Percentiles rank a stretch among this genome's conserved stretches.
These are phyloP conservation scores for Anabacerthia variegaticeps DNA, from an alignment of 2,797 vertebrate species.

Conservation along the genomic window DNA sequence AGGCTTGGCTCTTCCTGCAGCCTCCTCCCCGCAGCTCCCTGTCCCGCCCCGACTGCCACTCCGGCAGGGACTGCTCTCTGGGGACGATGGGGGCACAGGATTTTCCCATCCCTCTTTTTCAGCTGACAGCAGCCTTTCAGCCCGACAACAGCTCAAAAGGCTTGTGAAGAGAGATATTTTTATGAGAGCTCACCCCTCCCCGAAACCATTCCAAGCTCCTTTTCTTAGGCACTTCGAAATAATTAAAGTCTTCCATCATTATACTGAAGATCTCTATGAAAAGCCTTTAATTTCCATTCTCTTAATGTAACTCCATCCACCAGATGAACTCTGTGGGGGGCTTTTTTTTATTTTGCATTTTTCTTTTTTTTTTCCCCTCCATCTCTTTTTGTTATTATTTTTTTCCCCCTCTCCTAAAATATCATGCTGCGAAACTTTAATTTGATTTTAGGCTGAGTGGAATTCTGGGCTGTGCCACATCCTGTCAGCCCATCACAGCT, in stretches of 20 bases:
- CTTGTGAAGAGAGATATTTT: constrained; percentile 57
- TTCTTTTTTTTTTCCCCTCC: background rate
- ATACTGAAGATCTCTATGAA: constrained; percentile 71
- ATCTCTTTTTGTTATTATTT: background rate
- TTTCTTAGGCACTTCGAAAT: constrained; percentile 69
- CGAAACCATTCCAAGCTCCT: constrained; percentile 61
- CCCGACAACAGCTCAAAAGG: constrained; percentile 8
- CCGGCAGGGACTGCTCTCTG: constrained; percentile 4
- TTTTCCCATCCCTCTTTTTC: background rate
- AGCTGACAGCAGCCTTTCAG: constrained; percentile 58
- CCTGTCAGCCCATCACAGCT: constrained; percentile 3
- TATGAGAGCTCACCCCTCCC: constrained; percentile 14
- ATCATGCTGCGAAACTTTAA: constrained; percentile 58
- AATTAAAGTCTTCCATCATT: constrained; percentile 79
- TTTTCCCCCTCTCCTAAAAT: background rate
- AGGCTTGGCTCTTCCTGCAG: background rate
- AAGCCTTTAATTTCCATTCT: constrained; percentile 75
- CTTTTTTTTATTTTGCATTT: constrained; percentile 16
- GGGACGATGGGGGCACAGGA: constrained; percentile 10
- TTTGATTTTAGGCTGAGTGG: constrained; percentile 51
- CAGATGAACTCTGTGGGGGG: constrained; percentile 58
- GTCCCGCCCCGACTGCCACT: background rate
- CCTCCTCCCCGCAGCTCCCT: background rate
- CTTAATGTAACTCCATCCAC: constrained; percentile 69
- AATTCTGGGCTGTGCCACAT: constrained; percentile 1